Base-by-base conservation (phyloP, 2,888 invertebrate species). In the Dryococelus australis region DNA sequence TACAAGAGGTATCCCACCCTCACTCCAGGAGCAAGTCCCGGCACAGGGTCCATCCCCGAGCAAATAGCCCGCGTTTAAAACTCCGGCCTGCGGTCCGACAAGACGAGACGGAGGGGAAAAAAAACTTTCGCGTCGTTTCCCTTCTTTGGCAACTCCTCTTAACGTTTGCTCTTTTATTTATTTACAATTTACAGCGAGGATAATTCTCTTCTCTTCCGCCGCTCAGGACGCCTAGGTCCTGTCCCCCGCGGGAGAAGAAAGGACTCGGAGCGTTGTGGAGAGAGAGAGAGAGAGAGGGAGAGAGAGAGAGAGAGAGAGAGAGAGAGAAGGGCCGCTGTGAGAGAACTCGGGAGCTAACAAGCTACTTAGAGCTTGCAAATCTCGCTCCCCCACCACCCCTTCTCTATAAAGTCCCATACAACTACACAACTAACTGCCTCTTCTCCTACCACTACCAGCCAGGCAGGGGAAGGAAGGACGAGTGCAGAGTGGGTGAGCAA, bases 261-360 rank as follows among this genome's bases (percentile, higher is more conserved):
- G 79, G 28, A 81, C n/a, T 43, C 35, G 24, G 28, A 87, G n/a
- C 20, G 53, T 80, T 53, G 27, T 53, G 65, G 84, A 87, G 80
- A 85, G 87, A 65, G 87, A 87, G 86, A 86, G 88, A 87, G 86
- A 87, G 86, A 88, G 81, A 86, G 43, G 78, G 80, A 87, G 85
- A 85, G 84, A 35, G 47, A 80, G 84, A 85, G 80, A 84, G 86
- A 35, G 85, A 86, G 85, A 26, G 84, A 47, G 85, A 78, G 87
- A 86, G 85, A 88, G n/a, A 84, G 65, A 78, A 43, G 85, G 43
- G 13, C 51, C 20, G 81, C n/a, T n/a, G n/a, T n/a, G n/a, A n/a
- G n/a, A n/a, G n/a, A n/a, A n/a, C n/a, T n/a, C 47, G 26, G 81
- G 85, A 65, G 65, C 65, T 65, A 65, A 65, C 65, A 65, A 65